Percentiles rank a stretch among this genome's conserved stretches.
Conservation (phyloP, 2,113 vertebrate genomes). For the Nibea albiflora region DNA sequence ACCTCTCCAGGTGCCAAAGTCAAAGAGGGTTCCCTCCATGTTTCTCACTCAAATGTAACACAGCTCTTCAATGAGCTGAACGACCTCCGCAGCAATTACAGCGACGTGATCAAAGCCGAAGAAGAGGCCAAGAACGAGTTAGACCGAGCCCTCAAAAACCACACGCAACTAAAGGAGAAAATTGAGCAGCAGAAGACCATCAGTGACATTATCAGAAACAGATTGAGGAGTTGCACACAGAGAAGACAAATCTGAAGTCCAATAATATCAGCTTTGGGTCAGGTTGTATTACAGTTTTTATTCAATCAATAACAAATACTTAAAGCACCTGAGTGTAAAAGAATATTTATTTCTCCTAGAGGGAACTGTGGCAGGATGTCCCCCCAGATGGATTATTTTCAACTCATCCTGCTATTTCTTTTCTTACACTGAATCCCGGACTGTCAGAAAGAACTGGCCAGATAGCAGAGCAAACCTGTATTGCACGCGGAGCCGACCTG, state of each 20-base stretch:
- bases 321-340: neutral
- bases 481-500: constrained; percentile 49
- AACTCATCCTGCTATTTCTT: constrained; percentile 69
- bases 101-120: constrained; percentile 14
- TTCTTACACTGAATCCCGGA: constrained; percentile 11
- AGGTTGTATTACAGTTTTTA: rapidly evolving
- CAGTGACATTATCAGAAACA: constrained; percentile 45
- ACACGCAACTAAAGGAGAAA: constrained; percentile 30
- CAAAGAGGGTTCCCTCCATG: neutral
- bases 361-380: constrained; percentile 55
- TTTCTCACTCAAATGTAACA: constrained; percentile 6
- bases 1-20: constrained; percentile 43
- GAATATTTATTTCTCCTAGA: constrained; percentile 39
- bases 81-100: constrained; percentile 55
- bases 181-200: constrained; percentile 13
- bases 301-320: neutral
- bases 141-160: neutral
- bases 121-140: constrained; percentile 38
- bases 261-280: constrained; percentile 45
- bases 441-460: constrained; percentile 58
- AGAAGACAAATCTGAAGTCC: constrained; percentile 48
- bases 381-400: constrained; percentile 30
- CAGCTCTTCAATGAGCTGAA: constrained; percentile 49
- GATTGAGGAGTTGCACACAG: constrained; percentile 25
- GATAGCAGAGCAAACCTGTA: constrained; percentile 67